A percentile compares a stretch with the other conserved stretches of the same genome.
phyloP scores from a whole-genome alignment of 2,113 vertebrate species.

The Sarotherodon lohbergeri region DNA sequence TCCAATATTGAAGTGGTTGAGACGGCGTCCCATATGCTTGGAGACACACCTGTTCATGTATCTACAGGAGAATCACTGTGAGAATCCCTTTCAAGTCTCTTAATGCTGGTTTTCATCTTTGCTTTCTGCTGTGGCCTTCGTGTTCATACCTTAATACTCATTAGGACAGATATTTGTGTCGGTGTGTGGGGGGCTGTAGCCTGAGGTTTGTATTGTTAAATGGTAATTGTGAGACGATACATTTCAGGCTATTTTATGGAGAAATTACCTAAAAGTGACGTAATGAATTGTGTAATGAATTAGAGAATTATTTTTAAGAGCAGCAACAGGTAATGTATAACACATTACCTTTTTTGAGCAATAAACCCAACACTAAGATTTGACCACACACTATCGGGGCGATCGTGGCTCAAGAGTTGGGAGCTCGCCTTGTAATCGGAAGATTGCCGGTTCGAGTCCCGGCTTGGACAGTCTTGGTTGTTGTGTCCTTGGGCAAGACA shows the following conservation, averaged over 20 bases:
- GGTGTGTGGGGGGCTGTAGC: background rate
- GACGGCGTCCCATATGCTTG: background rate
- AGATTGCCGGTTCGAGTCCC: too few species aligned
- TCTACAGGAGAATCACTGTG: background rate
- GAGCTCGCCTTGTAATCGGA: too few species aligned
- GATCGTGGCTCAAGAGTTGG: too few species aligned
- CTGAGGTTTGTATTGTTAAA: background rate
- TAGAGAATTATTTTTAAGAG: background rate
- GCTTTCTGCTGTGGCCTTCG: background rate
- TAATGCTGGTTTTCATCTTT: background rate
- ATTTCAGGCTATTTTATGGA: background rate
- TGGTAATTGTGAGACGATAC: background rate
- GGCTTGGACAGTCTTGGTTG: too few species aligned
- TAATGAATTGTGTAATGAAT: background rate
- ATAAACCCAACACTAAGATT: background rate
- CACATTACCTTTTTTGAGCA: background rate
- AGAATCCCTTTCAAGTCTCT: background rate
- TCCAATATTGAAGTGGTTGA: background rate
- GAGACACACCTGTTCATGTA: background rate
- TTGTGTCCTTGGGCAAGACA: too few species aligned
- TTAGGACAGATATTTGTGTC: background rate
- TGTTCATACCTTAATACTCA: background rate
- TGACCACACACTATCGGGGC: background rate
- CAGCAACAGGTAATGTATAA: background rate
- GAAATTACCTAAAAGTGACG: background rate